Evolutionary conservation across 2,797 vertebrate genomes (phyloP).

Genomic region (Miichthys miiuy): DNA sequence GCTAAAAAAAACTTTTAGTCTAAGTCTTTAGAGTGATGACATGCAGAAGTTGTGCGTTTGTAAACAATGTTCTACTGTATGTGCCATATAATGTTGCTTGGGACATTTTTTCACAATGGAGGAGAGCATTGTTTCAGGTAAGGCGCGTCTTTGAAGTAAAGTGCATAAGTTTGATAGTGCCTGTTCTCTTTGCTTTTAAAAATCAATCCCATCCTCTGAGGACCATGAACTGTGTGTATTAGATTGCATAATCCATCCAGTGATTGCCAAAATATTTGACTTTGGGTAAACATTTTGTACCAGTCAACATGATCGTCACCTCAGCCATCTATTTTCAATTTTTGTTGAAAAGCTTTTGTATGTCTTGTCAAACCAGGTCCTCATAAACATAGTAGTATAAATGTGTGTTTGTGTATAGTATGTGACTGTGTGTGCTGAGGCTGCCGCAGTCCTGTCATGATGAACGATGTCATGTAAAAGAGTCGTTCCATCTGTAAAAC

Average conservation of each 20-base stretch:
- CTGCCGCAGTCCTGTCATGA: conserved; percentile 23
- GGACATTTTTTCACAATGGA: no score
- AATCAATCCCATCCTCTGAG: not conserved
- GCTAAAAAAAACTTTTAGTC: no score
- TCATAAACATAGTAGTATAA: conserved; percentile 7
- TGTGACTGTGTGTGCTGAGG: conserved; percentile 13
- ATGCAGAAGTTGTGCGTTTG: no score
- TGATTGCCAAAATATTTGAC: not conserved
- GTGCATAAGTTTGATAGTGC: no score
- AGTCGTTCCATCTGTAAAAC: conserved; percentile 62
- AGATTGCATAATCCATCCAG: not conserved
- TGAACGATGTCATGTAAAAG: conserved; percentile 62
- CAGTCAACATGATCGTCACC: not conserved
- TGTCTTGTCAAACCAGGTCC: not conserved
- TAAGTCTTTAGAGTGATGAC: no score
- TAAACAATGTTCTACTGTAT: no score
- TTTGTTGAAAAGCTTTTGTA: not conserved
- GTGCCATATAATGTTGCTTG: no score
- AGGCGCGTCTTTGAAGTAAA: no score
- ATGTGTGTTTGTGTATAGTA: not conserved
- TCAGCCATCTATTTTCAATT: not conserved
- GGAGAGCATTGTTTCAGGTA: no score
- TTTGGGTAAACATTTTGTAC: not conserved
- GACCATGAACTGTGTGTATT: not conserved
- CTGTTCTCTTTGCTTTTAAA: no score